Percentiles rank a stretch among this genome's conserved stretches.
Conservation (phyloP, 1,140 invertebrate genomes). For the Macrotrachela quadricornifera region DNA sequence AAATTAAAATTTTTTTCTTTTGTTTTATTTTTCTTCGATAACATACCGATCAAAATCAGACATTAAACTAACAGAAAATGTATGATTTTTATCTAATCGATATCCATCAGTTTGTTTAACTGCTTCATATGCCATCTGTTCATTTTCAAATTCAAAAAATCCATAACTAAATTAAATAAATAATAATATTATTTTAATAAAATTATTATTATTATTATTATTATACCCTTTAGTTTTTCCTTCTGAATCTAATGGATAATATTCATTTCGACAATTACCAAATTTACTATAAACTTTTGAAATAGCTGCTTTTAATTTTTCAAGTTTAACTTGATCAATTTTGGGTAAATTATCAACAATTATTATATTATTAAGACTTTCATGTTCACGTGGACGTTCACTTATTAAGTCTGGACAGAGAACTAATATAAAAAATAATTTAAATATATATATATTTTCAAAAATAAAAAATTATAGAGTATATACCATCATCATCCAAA, state of each 20-base stretch:
- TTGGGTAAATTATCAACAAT: conserved; percentile 86
- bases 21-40: conserved; percentile 78
- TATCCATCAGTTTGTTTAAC: conserved; percentile 68
- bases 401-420: conserved; percentile 46
- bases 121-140: conserved; percentile 57
- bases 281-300: conserved; percentile 74
- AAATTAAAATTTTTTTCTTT: conserved; percentile 40
- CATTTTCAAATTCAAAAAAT: conserved; percentile 70
- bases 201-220: background rate
- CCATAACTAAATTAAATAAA: conserved; percentile 39
- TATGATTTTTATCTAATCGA: conserved; percentile 84
- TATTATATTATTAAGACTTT: conserved; percentile 81
- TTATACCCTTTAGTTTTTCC: conserved; percentile 62
- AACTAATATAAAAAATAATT: background rate
- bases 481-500: no score
- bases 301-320: conserved; percentile 77
- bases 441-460: no score
- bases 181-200: background rate
- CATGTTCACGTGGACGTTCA: conserved; percentile 68
- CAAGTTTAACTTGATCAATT: conserved; percentile 64
- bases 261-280: conserved; percentile 67
- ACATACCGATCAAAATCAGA: conserved; percentile 84
- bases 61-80: conserved; percentile 79
- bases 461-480: no score
- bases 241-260: conserved; percentile 60